Conservation (phyloP, 2,888 invertebrate species). For the Lymantria monacha region DNA sequence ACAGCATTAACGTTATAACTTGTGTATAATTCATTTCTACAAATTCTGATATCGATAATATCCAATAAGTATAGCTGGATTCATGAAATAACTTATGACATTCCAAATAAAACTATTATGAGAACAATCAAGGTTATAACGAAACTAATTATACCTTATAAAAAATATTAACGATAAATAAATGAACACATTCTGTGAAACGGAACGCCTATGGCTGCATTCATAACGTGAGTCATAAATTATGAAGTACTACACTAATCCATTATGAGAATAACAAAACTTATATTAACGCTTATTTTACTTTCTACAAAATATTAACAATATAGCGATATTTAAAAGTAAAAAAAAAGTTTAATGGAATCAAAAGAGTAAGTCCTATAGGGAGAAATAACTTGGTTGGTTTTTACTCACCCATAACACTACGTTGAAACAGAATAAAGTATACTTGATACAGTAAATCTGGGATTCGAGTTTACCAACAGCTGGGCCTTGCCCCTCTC, state of each 20-base stretch:
- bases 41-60: too few relatives aligned
- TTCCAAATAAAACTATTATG: too few relatives aligned
- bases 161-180: too few relatives aligned
- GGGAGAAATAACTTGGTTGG: constrained; percentile 31
- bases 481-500: constrained; percentile 74
- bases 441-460: constrained; percentile 91
- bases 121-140: too few relatives aligned
- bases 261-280: neutral
- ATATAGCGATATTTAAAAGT: constrained; percentile 18
- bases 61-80: too few relatives aligned
- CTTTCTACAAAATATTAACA: neutral
- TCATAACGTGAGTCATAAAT: too few relatives aligned
- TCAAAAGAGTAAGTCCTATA: constrained; percentile 20
- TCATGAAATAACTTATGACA: too few relatives aligned
- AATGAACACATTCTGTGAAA: too few relatives aligned
- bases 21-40: too few relatives aligned
- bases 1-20: too few relatives aligned
- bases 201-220: too few relatives aligned
- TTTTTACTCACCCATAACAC: constrained; percentile 87
- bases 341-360: constrained; percentile 20
- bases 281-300: neutral
- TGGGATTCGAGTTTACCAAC: constrained; percentile 86
- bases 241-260: neutral
- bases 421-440: constrained; percentile 90
- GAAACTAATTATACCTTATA: too few relatives aligned